Evolutionary conservation across 2,888 invertebrate genomes (phyloP).

Genomic region (Hypolimnas misippus): DNA sequence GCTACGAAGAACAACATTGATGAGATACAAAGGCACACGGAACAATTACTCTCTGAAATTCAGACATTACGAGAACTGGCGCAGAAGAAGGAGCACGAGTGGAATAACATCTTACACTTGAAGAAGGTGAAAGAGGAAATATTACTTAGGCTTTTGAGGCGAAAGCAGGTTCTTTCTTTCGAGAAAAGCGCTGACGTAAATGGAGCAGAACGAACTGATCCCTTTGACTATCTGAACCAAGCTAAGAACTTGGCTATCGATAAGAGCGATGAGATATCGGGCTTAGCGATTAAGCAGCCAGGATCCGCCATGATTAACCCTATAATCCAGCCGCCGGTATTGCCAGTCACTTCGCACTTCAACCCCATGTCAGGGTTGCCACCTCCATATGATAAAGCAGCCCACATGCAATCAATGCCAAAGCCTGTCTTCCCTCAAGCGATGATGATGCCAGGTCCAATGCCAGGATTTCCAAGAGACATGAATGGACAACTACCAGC

Average conservation of each 20-base stretch:
- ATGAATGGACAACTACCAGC: conserved; percentile 84
- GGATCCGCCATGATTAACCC: conserved; percentile 60
- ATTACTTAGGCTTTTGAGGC: conserved; percentile 87
- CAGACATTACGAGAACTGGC: conserved; percentile 89
- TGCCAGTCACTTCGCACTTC: conserved; percentile 71
- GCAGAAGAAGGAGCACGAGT: conserved; percentile 92
- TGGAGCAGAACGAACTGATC: conserved; percentile 67
- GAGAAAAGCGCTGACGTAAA: conserved; percentile 73
- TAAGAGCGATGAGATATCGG: conserved; percentile 79
- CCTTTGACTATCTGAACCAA: conserved; percentile 74
- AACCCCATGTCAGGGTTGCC: conserved; percentile 74
- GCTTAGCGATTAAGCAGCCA: conserved; percentile 70
- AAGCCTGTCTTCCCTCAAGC: conserved; percentile 74
- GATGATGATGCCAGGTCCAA: conserved; percentile 70
- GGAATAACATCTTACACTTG: conserved; percentile 92
- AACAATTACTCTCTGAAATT: conserved; percentile 87
- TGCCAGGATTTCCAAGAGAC: conserved; percentile 73
- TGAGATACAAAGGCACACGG: conserved; percentile 85
- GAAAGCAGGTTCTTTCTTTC: conserved; percentile 85
- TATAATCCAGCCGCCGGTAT: conserved; percentile 65
- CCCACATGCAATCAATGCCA: conserved; percentile 72
- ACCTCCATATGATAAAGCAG: conserved; percentile 76
- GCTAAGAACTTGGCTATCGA: conserved; percentile 75
- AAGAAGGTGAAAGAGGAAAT: conserved; percentile 94
- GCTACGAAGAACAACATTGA: conserved; percentile 85